phyloP scores from a whole-genome alignment of 2,113 vertebrate species.

The Condylura cristata region DNA sequence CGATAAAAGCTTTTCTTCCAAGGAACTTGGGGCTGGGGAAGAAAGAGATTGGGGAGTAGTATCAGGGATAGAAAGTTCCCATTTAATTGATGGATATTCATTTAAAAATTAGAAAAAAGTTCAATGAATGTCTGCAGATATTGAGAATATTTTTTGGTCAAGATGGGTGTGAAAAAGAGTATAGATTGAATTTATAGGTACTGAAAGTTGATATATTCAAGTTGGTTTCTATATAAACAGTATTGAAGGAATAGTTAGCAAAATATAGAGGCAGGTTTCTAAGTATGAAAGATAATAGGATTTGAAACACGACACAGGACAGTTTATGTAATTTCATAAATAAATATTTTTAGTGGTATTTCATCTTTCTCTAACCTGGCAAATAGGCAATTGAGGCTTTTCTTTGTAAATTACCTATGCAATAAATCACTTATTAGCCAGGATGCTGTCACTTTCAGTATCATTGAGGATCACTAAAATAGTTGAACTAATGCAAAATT shows the following conservation, averaged over 20 bases:
- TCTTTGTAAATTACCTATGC: not conserved
- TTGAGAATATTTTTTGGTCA: not conserved
- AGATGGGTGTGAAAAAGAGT: not conserved
- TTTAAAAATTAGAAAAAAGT: not conserved
- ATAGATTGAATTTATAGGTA: not conserved
- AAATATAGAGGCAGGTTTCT: not conserved
- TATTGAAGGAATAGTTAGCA: not conserved
- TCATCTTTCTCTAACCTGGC: not conserved
- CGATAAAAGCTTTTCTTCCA: not conserved
- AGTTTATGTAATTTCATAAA: not conserved
- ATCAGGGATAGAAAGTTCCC: not conserved
- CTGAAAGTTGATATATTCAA: not conserved
- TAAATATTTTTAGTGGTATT: not conserved
- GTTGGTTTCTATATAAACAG: not conserved
- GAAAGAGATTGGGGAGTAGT: not conserved
- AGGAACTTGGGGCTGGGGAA: not conserved
- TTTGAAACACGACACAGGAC: not conserved
- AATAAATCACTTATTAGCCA: constrained; percentile 30
- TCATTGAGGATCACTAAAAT: not conserved
- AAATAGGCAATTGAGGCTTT: not conserved
- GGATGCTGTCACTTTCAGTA: not conserved
- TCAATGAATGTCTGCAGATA: not conserved
- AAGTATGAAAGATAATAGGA: not conserved
- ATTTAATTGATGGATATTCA: not conserved
- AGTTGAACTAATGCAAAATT: constrained; percentile 67